phyloP scores from a whole-genome alignment of 2,113 vertebrate species.

The Hylia prasina region DNA sequence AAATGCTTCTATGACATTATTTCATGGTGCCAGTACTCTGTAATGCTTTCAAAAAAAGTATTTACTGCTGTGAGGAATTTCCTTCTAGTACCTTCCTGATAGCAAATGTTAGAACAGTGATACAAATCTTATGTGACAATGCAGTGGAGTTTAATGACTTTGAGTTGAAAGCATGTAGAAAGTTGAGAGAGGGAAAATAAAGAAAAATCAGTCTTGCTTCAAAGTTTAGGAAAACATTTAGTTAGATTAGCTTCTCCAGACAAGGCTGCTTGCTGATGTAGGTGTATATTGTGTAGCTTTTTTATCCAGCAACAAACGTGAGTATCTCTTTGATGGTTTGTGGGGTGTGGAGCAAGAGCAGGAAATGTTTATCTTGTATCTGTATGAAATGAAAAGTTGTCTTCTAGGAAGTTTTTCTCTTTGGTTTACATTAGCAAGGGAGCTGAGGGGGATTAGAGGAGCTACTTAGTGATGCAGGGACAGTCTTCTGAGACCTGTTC shows the following conservation, averaged over 20 bases:
- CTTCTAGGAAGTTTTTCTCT: background rate
- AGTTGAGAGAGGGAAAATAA: background rate
- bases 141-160: background rate
- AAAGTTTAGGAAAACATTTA: background rate
- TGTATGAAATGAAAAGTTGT: background rate
- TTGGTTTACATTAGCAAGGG: background rate
- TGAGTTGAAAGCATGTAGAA: background rate
- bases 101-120: background rate
- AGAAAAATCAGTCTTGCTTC: background rate
- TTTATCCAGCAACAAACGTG: background rate
- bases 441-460: background rate
- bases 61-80: background rate
- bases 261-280: background rate
- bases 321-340: background rate
- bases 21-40: background rate
- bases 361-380: slow-evolving; percentile 7
- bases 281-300: background rate
- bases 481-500: background rate
- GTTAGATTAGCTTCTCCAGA: background rate
- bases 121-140: background rate
- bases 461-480: background rate
- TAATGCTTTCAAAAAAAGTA: background rate
- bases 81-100: background rate
- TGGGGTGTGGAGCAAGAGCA: background rate
- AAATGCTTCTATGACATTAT: background rate